Percentiles rank a stretch among this genome's conserved stretches.
Evolutionary conservation across 2,888 invertebrate genomes (phyloP).

Genomic region (Notocelia uddmanniana): DNA sequence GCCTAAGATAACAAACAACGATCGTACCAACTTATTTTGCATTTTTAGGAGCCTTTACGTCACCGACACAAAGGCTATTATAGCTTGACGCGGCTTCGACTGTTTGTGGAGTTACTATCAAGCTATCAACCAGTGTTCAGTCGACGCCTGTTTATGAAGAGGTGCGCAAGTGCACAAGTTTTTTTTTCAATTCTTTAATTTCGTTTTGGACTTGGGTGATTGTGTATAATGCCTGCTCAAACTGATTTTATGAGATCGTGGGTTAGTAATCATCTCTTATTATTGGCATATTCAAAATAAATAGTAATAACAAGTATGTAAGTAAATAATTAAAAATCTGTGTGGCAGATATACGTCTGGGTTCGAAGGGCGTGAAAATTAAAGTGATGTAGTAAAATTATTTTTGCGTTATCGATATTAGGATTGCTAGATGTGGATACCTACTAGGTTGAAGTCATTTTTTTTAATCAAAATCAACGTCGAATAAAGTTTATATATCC

Average conservation of each 20-base stretch:
- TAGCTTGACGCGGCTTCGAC: neutral
- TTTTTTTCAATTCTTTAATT: slow-evolving; percentile 36
- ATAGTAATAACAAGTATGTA: no score
- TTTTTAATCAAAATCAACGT: no score
- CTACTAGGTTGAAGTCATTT: no score
- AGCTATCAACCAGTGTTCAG: neutral
- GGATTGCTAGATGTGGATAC: no score
- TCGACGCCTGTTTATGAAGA: slow-evolving; percentile 10
- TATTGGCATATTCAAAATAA: no score
- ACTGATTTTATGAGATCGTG: slow-evolving; percentile 44
- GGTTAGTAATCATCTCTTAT: slow-evolving; percentile 43
- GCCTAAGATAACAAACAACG: slow-evolving; percentile 40
- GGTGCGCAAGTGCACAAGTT: slow-evolving; percentile 17
- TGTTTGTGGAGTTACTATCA: slow-evolving; percentile 7
- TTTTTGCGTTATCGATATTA: no score
- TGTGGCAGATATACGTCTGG: no score
- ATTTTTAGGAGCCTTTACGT: neutral
- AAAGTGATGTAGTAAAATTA: no score
- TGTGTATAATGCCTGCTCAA: slow-evolving; percentile 46
- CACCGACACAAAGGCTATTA: neutral
- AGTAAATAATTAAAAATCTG: no score
- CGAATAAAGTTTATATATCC: no score
- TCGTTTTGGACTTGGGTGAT: neutral
- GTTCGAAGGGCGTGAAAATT: no score
- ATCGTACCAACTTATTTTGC: slow-evolving; percentile 10